Conservation (phyloP, 53 echinoderm and acorn worm genomes). For the Apostichopus leukothele region DNA sequence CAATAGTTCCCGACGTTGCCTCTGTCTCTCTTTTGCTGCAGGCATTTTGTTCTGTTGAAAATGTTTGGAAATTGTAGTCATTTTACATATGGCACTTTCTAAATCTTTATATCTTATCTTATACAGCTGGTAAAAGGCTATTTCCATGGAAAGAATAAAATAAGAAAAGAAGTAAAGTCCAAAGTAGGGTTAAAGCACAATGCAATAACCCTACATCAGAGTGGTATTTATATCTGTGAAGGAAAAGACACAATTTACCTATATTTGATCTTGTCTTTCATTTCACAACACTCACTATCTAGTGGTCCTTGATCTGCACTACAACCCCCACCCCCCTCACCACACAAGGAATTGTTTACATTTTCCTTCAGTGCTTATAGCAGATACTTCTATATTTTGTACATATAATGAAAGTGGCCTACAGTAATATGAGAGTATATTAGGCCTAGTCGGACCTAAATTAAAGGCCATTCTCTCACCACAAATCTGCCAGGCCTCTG, state of each 20-base stretch:
- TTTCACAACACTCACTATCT: not conserved
- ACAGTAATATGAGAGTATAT: not conserved
- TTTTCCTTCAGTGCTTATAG: not conserved
- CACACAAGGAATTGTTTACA: not conserved
- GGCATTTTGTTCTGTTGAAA: conserved; percentile 15
- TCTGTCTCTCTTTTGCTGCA: conserved; percentile 4
- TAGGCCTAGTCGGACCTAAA: not conserved
- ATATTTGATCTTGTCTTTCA: not conserved
- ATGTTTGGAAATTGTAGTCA: not conserved
- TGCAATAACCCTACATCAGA: not conserved
- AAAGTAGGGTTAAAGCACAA: not conserved
- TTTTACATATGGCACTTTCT: not conserved
- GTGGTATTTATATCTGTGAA: not conserved
- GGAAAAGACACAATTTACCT: not conserved
- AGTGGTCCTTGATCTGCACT: not conserved
- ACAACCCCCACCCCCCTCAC: not conserved
- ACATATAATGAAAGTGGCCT: not conserved
- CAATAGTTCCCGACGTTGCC: too few species aligned
- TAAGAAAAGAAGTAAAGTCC: not conserved
- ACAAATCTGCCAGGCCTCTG: not conserved
- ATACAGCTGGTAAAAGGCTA: not conserved
- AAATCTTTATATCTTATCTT: not conserved
- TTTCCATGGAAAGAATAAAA: not conserved
- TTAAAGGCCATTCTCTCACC: not conserved
- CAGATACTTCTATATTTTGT: not conserved